Percentiles rank a stretch among this genome's conserved stretches.
Evolutionary conservation across 1,140 invertebrate genomes (phyloP).

Genomic region (Sinonovacula constricta): DNA sequence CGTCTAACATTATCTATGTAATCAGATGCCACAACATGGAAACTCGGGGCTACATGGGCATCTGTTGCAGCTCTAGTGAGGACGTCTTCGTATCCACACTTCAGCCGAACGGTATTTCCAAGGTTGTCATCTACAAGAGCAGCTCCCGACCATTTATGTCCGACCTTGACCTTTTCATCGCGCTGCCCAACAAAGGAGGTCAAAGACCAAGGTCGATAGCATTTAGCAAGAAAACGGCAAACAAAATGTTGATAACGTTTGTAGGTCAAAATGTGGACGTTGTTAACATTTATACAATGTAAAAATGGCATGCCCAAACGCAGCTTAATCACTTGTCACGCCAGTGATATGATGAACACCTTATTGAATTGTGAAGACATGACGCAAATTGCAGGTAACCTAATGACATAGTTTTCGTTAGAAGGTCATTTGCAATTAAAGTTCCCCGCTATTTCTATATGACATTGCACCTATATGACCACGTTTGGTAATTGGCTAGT

Average conservation of each 20-base stretch:
- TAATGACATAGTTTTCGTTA: too few species aligned
- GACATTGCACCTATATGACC: too few species aligned
- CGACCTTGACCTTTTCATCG: conserved; percentile 21
- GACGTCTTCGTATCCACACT: conserved; percentile 20
- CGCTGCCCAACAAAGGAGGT: conserved; percentile 24
- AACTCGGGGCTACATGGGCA: conserved; percentile 29
- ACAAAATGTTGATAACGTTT: conserved; percentile 22
- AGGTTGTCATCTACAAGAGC: background rate
- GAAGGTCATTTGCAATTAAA: too few species aligned
- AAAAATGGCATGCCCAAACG: too few species aligned
- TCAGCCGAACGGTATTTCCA: conserved; percentile 34
- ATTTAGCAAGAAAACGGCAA: background rate
- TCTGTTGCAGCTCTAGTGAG: background rate
- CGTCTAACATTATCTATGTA: too few species aligned
- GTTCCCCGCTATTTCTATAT: too few species aligned
- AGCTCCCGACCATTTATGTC: conserved; percentile 5
- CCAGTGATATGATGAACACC: too few species aligned
- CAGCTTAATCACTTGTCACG: too few species aligned
- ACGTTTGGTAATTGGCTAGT: too few species aligned
- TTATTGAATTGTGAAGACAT: too few species aligned
- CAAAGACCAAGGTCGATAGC: conserved; percentile 31
- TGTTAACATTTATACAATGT: conserved; percentile 17
- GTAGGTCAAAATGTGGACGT: conserved; percentile 33
- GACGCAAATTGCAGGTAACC: too few species aligned
- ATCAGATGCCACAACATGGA: conserved; percentile 6